Base-by-base conservation (phyloP, 37 sponge, comb jelly and placozoan species). In the Cliona cf. orientalis region DNA sequence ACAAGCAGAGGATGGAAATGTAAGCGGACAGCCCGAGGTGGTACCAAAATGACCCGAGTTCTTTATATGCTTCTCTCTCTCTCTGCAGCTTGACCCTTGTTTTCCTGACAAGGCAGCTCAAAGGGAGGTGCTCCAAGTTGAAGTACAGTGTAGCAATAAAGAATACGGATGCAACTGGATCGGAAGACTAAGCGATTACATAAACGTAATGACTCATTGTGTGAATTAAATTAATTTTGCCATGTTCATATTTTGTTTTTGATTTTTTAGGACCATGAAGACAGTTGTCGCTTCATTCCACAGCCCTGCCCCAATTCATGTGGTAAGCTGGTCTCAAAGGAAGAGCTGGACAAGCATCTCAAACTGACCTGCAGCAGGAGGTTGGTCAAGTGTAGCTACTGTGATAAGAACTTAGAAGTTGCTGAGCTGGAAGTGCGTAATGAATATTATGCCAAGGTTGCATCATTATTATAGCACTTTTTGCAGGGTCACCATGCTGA, bases 31-130 rank as follows among this genome's bases (percentile, higher is more conserved):
- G n/a, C n/a, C n/a, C n/a, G n/a, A n/a, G n/a, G n/a, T n/a, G n/a
- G n/a, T n/a, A n/a, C n/a, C n/a, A n/a, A n/a, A n/a, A n/a, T n/a
- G n/a, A n/a, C n/a, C n/a, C n/a, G n/a, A n/a, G n/a, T n/a, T n/a
- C n/a, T n/a, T n/a, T n/a, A n/a, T n/a, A n/a, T n/a, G n/a, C n/a
- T n/a, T n/a, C n/a, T n/a, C n/a, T n/a, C n/a, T n/a, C n/a, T n/a
- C n/a, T n/a, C n/a, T n/a, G n/a, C n/a, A n/a, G 93, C 59, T 60
- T 40, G n/a, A n/a, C n/a, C 4, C 36, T 42, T 76, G 64, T 34
- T 85, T 82, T 66, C 89, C 89, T 43, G 93, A 93, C 74, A 80
- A 55, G 17, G 93, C 93, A 12, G 84, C 80, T 21, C 68, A 79
- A 19, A 88, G 80, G 57, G 93, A 93, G 46, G 67, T 93, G 4